A percentile compares a stretch with the other conserved stretches of the same genome.
These are phyloP conservation scores for Orussus abietinus DNA, from an alignment of 1,140 invertebrate genomes.

Conservation along the genomic window DNA sequence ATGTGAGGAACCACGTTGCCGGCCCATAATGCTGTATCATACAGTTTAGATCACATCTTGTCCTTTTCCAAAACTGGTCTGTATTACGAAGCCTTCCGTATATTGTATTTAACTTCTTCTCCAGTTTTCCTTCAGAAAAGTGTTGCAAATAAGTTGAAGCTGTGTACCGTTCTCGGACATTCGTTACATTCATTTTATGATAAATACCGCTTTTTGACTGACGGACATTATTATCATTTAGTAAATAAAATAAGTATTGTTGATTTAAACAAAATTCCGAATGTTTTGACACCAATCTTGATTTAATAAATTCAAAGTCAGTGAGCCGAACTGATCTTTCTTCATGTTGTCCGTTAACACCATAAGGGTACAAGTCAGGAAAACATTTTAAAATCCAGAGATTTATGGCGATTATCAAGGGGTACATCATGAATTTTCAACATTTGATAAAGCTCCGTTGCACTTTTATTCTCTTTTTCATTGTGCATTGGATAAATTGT, in stretches of 20 bases:
- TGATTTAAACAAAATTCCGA: conserved; percentile 17
- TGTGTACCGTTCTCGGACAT: conserved; percentile 10
- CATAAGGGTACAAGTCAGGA: conserved; percentile 17
- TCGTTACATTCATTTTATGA: conserved; percentile 17
- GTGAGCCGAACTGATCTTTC: conserved; percentile 12
- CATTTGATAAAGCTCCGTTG: conserved; percentile 9
- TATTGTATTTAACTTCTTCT: conserved; percentile 19
- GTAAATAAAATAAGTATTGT: conserved; percentile 21
- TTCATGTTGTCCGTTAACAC: conserved; percentile 17
- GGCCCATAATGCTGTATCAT: conserved; percentile 20
- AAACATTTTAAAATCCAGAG: conserved; percentile 16
- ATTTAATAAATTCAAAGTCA: conserved; percentile 17
- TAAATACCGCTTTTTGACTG: conserved; percentile 17
- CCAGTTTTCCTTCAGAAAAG: conserved; percentile 14
- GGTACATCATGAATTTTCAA: conserved; percentile 13
- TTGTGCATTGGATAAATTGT: conserved; percentile 19
- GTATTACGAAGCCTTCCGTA: conserved; percentile 19
- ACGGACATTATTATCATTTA: conserved; percentile 18
- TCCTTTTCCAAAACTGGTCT: conserved; percentile 18
- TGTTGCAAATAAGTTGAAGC: conserved; percentile 12
- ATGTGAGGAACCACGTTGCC: no score
- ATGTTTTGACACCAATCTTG: conserved; percentile 15
- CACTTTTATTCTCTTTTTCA: conserved; percentile 14
- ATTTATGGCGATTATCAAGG: conserved; percentile 13
- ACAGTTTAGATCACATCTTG: conserved; percentile 1